Conservation (phyloP, 2,797 vertebrate genomes). For the Mus spretus region DNA sequence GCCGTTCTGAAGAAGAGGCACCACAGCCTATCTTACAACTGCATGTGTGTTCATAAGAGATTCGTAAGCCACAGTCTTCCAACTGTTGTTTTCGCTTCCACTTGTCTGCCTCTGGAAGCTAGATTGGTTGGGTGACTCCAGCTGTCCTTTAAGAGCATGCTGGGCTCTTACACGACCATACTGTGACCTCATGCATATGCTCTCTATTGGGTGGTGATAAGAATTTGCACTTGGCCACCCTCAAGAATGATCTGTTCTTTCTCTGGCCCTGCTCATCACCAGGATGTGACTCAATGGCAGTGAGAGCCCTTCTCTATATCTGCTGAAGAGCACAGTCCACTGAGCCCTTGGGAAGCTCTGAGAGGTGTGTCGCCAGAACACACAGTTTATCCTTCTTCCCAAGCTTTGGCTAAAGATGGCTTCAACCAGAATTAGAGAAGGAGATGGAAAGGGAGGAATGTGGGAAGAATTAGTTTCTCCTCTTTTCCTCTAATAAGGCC, state of each 20-base stretch:
- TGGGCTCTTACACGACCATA: not conserved
- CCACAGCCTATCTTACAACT: not conserved
- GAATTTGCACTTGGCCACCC: not conserved
- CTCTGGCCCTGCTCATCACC: not conserved
- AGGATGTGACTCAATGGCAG: not conserved
- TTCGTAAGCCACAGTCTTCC: not conserved
- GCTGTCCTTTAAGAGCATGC: not conserved
- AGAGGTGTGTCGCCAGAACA: not conserved
- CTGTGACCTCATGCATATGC: not conserved
- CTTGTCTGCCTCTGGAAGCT: not conserved
- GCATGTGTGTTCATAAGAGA: not conserved
- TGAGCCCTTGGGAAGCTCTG: not conserved
- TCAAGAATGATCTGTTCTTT: not conserved
- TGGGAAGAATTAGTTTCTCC: not conserved
- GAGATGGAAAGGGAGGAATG: not conserved
- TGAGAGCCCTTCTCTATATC: not conserved
- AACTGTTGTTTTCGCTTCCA: not conserved
- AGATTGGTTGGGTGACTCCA: not conserved
- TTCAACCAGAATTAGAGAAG: not conserved
- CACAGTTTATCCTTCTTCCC: not conserved
- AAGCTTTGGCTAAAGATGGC: not conserved
- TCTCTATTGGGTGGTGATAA: not conserved
- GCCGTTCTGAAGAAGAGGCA: not conserved
- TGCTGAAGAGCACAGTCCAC: not conserved
- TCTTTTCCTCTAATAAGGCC: not conserved